Conservation (phyloP, 2,113 vertebrate genomes). For the Silurus glanis region DNA sequence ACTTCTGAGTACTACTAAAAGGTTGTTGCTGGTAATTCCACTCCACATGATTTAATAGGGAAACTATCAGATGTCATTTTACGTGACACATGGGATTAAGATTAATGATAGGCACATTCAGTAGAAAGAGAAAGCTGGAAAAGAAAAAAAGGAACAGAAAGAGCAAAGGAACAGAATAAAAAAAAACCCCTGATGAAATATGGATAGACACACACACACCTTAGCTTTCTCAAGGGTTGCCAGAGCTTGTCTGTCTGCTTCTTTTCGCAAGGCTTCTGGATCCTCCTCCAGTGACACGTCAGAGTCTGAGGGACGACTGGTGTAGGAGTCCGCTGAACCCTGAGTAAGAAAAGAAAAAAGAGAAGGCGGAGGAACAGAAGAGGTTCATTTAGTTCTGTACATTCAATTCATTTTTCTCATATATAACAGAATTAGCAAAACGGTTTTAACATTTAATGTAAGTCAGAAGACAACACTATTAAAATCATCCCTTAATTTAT, state of each 20-base stretch:
- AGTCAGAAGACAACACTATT: background rate
- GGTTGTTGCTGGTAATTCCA: background rate
- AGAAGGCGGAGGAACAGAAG: background rate
- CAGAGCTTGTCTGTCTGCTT: conserved; percentile 92
- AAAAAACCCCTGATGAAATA: background rate
- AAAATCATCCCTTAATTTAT: background rate
- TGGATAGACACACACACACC: conserved; percentile 67
- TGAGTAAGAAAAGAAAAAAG: conserved; percentile 58
- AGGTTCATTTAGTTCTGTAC: conserved; percentile 21
- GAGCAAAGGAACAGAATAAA: background rate
- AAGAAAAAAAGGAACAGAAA: background rate
- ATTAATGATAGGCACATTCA: background rate
- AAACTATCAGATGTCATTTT: background rate
- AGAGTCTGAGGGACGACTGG: conserved; percentile 94
- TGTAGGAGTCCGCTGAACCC: conserved; percentile 98
- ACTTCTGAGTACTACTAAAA: background rate
- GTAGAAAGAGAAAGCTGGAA: background rate
- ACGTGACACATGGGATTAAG: background rate
- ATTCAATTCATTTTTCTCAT: background rate
- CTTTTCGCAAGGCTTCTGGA: conserved; percentile 89
- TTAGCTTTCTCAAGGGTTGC: conserved; percentile 98
- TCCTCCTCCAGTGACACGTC: conserved; percentile 97
- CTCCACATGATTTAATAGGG: background rate
- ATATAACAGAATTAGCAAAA: background rate
- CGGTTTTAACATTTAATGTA: background rate